A percentile compares a stretch with the other conserved stretches of the same genome.
Conservation (phyloP, 2,113 vertebrate genomes). For the Eptesicus fuscus region DNA sequence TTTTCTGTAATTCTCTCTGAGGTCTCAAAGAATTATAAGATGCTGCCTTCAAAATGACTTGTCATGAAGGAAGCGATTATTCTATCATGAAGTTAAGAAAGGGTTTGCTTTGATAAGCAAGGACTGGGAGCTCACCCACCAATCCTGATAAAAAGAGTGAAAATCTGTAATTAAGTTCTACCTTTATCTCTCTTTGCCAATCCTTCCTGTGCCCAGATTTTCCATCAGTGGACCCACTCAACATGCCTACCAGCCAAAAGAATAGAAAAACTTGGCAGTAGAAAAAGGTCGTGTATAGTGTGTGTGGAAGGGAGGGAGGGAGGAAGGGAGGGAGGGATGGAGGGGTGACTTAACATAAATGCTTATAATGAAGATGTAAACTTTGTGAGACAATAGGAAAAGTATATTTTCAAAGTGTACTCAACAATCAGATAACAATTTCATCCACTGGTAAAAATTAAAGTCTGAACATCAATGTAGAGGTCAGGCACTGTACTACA, state of each 20-base stretch:
- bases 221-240: neutral
- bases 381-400: neutral
- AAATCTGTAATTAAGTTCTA: neutral
- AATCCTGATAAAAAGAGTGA: neutral
- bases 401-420: neutral
- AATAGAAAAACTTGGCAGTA: neutral
- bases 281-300: neutral
- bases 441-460: neutral
- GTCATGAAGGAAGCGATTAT: neutral
- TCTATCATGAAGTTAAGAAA: neutral
- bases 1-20: neutral
- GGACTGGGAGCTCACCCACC: neutral
- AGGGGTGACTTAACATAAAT: neutral
- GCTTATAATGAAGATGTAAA: neutral
- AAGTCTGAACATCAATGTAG: neutral
- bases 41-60: neutral
- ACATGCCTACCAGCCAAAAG: neutral
- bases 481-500: neutral
- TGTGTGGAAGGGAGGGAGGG: neutral
- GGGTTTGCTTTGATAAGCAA: neutral
- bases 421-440: neutral
- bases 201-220: neutral
- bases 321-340: neutral
- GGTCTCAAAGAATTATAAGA: neutral
- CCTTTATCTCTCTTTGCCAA: neutral